Conservation (phyloP, 1,140 invertebrate species). For the Hycleus phaleratus region DNA sequence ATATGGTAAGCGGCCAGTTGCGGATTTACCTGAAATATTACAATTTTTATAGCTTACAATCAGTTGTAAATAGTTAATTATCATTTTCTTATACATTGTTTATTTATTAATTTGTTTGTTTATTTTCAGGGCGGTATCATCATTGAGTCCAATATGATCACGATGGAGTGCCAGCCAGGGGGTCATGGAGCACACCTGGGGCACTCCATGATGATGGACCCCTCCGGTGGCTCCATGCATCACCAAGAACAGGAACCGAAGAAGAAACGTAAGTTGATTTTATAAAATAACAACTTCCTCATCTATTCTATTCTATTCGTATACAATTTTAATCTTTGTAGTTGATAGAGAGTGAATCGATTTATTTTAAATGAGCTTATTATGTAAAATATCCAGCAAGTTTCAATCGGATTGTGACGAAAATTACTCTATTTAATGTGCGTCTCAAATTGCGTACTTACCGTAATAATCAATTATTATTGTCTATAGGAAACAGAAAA, state of each 20-base stretch:
- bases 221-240: conserved; percentile 31
- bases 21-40: conserved; percentile 13
- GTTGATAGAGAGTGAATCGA: too few relatives aligned
- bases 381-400: too few relatives aligned
- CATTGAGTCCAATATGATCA: conserved; percentile 40
- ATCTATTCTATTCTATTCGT: too few relatives aligned
- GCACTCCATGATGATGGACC: conserved; percentile 42
- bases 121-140: conserved; percentile 27
- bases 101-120: conserved; percentile 11
- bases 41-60: background rate
- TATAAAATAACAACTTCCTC: too few relatives aligned
- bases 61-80: too few relatives aligned
- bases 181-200: conserved; percentile 40
- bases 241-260: conserved; percentile 38
- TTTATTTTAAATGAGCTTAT: too few relatives aligned
- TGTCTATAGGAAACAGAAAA: too few relatives aligned
- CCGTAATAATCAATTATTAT: too few relatives aligned
- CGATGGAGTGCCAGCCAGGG: conserved; percentile 42
- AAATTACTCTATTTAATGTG: too few relatives aligned
- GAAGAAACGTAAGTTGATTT: conserved; percentile 37
- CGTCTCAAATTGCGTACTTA: too few relatives aligned
- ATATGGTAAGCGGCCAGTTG: conserved; percentile 23
- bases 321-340: too few relatives aligned
- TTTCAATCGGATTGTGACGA: too few relatives aligned
- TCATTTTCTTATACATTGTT: background rate